Evolutionary conservation across 2,797 vertebrate genomes (phyloP).

Genomic region (Arctocebus calabarensis): DNA sequence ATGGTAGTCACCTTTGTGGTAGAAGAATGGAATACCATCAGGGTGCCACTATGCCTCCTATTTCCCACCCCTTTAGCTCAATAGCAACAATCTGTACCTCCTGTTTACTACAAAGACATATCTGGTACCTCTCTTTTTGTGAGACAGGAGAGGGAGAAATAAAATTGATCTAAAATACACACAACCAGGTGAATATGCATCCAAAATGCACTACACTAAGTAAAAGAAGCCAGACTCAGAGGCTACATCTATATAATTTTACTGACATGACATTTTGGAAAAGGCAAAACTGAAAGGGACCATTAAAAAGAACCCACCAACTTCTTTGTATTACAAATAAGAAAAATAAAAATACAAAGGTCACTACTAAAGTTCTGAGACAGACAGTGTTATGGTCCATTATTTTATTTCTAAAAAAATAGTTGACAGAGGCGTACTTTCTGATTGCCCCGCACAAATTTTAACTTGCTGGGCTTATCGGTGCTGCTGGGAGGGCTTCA

Average conservation of each 20-base stretch:
- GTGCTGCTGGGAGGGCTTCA: no score
- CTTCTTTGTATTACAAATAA: background rate
- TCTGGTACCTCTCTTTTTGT: background rate
- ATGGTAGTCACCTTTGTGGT: background rate
- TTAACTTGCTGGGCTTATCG: no score
- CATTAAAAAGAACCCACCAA: background rate
- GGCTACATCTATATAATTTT: background rate
- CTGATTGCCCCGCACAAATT: no score
- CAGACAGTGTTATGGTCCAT: no score
- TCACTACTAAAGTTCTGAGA: no score
- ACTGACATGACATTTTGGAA: slow-evolving; percentile 8
- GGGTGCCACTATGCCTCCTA: background rate
- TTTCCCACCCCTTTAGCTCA: background rate
- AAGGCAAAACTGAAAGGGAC: background rate
- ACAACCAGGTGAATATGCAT: background rate
- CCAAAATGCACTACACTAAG: background rate
- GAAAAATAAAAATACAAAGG: background rate
- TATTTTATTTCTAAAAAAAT: no score
- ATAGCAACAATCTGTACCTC: background rate
- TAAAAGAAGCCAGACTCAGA: background rate
- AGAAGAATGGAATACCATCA: background rate
- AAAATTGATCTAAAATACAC: background rate
- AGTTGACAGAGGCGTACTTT: no score
- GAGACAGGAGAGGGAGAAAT: background rate
- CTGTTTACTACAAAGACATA: background rate